A percentile compares a stretch with the other conserved stretches of the same genome.
These are phyloP conservation scores for Metacarcinus magister DNA, from an alignment of 2,888 invertebrate genomes.

Conservation along the genomic window DNA sequence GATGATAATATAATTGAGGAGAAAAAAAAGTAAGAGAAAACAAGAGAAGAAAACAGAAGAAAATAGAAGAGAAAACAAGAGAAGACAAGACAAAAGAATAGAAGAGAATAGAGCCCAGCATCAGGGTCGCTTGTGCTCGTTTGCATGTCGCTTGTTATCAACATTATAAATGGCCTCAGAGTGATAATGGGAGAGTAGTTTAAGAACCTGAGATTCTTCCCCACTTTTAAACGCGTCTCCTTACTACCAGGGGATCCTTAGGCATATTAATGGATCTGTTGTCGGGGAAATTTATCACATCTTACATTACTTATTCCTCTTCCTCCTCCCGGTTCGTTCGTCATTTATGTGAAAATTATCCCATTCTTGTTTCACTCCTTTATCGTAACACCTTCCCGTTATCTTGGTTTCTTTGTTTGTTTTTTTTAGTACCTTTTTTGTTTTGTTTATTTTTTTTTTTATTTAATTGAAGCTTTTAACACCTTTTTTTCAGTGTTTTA, in stretches of 20 bases:
- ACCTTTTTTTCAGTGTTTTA: neutral
- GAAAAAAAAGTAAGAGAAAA: neutral
- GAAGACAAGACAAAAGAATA: neutral
- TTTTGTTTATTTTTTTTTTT: neutral
- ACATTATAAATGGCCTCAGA: conserved; percentile 56
- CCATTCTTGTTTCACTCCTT: conserved; percentile 27
- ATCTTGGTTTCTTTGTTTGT: neutral
- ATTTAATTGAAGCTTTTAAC: neutral
- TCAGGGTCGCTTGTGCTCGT: conserved; percentile 49
- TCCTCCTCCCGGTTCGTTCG: neutral
- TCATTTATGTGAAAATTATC: neutral
- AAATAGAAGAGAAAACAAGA: neutral
- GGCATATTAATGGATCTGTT: conserved; percentile 31
- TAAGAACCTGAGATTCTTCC: conserved; percentile 31
- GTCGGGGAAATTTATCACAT: conserved; percentile 34
- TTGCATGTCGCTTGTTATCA: conserved; percentile 59
- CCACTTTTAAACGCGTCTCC: neutral
- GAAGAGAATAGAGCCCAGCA: neutral
- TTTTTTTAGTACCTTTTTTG: neutral
- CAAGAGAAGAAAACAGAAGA: conserved; percentile 19
- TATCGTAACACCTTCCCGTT: neutral
- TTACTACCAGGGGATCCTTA: conserved; percentile 27
- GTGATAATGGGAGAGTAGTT: conserved; percentile 56
- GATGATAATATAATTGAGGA: neutral
- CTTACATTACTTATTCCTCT: neutral